These are phyloP conservation scores for Adelphocoris suturalis DNA, from an alignment of 2,888 invertebrate species.

Conservation along the genomic window DNA sequence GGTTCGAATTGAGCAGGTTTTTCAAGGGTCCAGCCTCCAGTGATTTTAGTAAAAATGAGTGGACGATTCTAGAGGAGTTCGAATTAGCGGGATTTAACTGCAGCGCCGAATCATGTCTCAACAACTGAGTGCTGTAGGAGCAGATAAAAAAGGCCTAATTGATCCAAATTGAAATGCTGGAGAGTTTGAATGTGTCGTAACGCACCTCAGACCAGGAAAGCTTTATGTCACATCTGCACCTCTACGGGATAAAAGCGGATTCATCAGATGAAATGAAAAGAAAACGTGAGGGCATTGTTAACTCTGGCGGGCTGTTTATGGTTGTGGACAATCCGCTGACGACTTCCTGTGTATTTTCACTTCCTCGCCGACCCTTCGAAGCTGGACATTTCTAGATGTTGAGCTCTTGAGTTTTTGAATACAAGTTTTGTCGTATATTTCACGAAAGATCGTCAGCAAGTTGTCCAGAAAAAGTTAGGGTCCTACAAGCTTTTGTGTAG, in stretches of 20 bases:
- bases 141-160: neutral
- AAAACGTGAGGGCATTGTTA: constrained; percentile 17
- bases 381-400: neutral
- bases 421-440: no score
- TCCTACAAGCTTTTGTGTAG: no score
- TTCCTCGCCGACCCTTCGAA: neutral
- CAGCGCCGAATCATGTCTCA: no score
- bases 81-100: no score
- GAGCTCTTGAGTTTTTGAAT: neutral
- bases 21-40: no score
- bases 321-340: neutral
- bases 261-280: constrained; percentile 43
- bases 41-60: no score
- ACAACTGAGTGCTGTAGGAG: no score
- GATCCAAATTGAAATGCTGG: neutral
- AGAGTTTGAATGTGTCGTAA: neutral
- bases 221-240: constrained; percentile 34
- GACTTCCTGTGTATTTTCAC: constrained; percentile 52
- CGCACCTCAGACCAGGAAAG: neutral
- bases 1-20: no score
- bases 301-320: neutral
- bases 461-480: no score
- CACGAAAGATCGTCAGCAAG: no score
- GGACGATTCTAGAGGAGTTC: no score
- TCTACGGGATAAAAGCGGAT: neutral